Evolutionary conservation across 2,797 vertebrate genomes (phyloP).

Genomic region (Macropus fuliginosus): DNA sequence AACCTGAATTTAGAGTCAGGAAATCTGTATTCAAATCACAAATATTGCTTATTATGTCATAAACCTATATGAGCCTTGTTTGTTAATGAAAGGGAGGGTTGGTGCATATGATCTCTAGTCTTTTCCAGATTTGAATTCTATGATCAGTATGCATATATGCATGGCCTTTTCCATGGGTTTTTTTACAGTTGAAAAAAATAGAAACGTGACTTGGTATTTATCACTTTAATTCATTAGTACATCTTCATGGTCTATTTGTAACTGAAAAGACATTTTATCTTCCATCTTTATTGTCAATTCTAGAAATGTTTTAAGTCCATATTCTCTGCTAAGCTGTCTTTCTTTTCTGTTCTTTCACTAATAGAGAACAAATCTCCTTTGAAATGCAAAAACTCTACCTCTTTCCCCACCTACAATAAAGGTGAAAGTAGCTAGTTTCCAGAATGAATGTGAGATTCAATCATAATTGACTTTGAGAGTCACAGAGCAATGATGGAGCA

Average conservation of each 20-base stretch:
- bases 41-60: background rate
- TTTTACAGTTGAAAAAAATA: background rate
- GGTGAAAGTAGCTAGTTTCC: background rate
- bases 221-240: background rate
- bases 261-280: background rate
- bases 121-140: background rate
- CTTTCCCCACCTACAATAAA: background rate
- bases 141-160: background rate
- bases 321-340: background rate
- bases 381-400: background rate
- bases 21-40: background rate
- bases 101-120: background rate
- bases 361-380: background rate
- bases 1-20: background rate
- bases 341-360: background rate
- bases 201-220: background rate
- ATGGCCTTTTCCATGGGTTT: background rate
- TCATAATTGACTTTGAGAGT: background rate
- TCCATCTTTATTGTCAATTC: background rate
- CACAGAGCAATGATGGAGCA: background rate
- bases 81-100: background rate
- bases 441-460: background rate
- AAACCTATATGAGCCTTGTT: background rate
- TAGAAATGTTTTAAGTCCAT: background rate
- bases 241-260: background rate